Evolutionary conservation across 2,888 invertebrate species (phyloP).

Genomic region (Mechanitis messenoides): DNA sequence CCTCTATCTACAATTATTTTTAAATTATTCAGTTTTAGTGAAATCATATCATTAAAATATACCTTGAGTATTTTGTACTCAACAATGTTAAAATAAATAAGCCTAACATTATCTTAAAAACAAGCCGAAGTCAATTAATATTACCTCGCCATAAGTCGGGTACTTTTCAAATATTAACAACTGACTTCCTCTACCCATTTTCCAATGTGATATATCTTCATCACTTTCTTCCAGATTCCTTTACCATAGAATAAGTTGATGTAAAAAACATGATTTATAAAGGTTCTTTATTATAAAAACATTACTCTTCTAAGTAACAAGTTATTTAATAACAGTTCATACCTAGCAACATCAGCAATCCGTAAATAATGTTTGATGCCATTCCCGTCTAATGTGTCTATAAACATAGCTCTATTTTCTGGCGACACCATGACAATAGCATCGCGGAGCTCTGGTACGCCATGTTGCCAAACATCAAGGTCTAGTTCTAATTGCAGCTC

Average conservation of each 20-base stretch:
- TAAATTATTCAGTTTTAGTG: background rate
- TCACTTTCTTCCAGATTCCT: conserved; percentile 38
- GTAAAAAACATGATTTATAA: background rate
- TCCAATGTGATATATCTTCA: conserved; percentile 29
- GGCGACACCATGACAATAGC: conserved; percentile 38
- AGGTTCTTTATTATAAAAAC: background rate
- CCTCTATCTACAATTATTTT: conserved; percentile 57
- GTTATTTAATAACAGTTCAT: conserved; percentile 18
- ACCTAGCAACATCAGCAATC: conserved; percentile 35
- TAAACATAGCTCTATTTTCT: conserved; percentile 27
- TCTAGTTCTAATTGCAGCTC: conserved; percentile 29
- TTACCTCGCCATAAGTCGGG: conserved; percentile 73
- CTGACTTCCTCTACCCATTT: conserved; percentile 29
- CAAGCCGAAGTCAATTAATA: background rate
- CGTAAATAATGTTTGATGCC: conserved; percentile 34
- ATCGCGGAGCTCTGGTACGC: conserved; percentile 31
- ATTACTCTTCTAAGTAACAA: background rate
- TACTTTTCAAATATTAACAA: conserved; percentile 74
- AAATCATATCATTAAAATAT: too few species aligned
- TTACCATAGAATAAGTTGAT: conserved; percentile 12
- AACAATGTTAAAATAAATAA: too few species aligned
- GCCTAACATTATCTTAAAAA: background rate
- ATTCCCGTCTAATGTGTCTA: conserved; percentile 29
- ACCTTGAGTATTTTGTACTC: too few species aligned
- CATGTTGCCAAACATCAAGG: conserved; percentile 39